phyloP scores from a whole-genome alignment of 2,888 invertebrate genomes.

The Dermolepida albohirtum region DNA sequence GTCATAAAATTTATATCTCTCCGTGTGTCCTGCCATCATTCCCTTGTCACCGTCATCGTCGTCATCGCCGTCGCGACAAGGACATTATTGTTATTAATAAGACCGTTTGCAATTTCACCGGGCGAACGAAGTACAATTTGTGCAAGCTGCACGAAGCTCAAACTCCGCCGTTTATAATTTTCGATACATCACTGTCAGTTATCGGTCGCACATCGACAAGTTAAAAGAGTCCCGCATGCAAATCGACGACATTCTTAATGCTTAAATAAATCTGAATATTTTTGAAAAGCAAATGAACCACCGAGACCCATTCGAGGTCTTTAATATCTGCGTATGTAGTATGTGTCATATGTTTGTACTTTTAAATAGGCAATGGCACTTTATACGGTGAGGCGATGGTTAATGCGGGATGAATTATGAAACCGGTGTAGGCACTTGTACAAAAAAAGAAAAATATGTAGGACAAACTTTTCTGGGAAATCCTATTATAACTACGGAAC shows the following conservation, averaged over 20 bases:
- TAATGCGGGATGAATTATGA: no score
- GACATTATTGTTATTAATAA: no score
- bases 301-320: not conserved
- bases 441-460: no score
- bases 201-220: constrained; percentile 11
- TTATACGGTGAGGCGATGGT: no score
- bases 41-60: no score
- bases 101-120: no score
- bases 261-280: constrained; percentile 24
- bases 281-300: constrained; percentile 23
- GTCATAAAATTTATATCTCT: no score
- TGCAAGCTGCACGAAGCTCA: not conserved
- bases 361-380: not conserved
- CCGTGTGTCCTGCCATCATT: no score
- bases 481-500: no score
- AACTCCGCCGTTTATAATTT: constrained; percentile 1
- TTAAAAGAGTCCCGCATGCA: not conserved
- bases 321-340: constrained; percentile 2
- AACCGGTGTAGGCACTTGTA: no score
- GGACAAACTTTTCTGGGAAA: no score
- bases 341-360: constrained; percentile 8
- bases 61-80: no score
- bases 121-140: not conserved
- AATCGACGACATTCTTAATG: not conserved
- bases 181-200: constrained; percentile 12